Conservation (phyloP, 30 jellyfish, hydroid and myxozoan genomes). For the Aurelia sp. region DNA sequence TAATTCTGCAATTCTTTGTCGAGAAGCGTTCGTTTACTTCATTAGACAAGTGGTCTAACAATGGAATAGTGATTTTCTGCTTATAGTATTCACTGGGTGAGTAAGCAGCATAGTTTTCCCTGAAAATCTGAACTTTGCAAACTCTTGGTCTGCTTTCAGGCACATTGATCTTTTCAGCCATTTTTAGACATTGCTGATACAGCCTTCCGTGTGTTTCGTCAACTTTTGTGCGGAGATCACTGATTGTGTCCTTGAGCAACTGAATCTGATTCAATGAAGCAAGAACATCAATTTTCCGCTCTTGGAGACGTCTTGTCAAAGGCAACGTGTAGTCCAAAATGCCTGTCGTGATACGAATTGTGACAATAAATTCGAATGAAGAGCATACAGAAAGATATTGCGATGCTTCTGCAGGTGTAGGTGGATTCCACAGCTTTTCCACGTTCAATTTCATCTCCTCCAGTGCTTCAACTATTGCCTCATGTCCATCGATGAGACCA, state of each 20-base stretch:
- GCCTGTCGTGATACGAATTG: neutral
- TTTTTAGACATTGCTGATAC: neutral
- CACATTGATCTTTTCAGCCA: slow-evolving; percentile 29
- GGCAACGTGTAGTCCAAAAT: slow-evolving; percentile 25
- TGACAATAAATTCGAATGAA: slow-evolving; percentile 6
- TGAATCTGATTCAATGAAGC: slow-evolving; percentile 4
- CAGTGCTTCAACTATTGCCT: slow-evolving; percentile 32
- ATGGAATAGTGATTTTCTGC: slow-evolving; percentile 23
- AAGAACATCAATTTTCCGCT: slow-evolving; percentile 18
- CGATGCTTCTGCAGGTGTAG: slow-evolving; percentile 36
- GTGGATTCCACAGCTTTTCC: slow-evolving; percentile 5
- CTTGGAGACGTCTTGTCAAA: slow-evolving; percentile 26
- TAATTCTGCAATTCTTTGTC: neutral
- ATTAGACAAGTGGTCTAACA: slow-evolving; percentile 27
- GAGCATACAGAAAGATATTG: slow-evolving; percentile 18
- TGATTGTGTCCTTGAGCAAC: neutral
- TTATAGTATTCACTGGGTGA: slow-evolving; percentile 36
- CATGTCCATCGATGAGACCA: slow-evolving; percentile 34
- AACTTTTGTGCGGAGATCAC: slow-evolving; percentile 5
- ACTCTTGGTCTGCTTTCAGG: slow-evolving; percentile 23
- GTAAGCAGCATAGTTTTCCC: slow-evolving; percentile 9
- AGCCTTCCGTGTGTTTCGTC: neutral
- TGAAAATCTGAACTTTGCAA: neutral
- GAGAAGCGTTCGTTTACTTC: slow-evolving; percentile 36
- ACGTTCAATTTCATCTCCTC: slow-evolving; percentile 43